Base-by-base conservation (phyloP, 1,140 invertebrate species). In the Drosophila nannoptera region DNA sequence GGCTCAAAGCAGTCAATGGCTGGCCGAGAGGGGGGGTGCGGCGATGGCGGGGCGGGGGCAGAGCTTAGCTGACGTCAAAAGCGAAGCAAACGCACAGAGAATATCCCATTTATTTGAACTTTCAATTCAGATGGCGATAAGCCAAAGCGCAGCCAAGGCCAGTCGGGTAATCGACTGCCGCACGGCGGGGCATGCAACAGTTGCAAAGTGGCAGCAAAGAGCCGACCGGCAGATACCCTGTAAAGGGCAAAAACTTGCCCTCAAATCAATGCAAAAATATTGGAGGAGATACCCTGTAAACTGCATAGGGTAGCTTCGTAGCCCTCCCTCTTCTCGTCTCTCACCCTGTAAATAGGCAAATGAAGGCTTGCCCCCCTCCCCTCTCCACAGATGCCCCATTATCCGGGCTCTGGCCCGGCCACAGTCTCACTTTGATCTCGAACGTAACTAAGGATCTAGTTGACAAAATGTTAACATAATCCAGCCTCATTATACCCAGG, bases 71-170 rank as follows among this genome's bases (percentile, higher is more conserved):
- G 62, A 42, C 22, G 38, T 11, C 43, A 67, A 48, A 61, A 56
- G n/a, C 42, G 14, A 60, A 71, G 61, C 16, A 22, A 7, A 61
- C 61, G 56, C 55, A 62, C 61, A 58, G 6, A 14, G 14, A 68
- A 68, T 55, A 55, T 61, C 54, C 48, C 69, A 73, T 69, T 75
- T 72, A 64, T 60, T 69, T 67, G 46, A 62, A 75, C 52, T 62
- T 64, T 68, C 64, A 72, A 75, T 75, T 73, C 53, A 75, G 66
- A 67, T 71, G 35, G 67, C 67, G 67, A 69, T 69, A 69, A 69
- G 67, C 67, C 61, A 65, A 69, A 36, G 22, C 6, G 48, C 63
- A 45, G 46, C 53, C 22, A n/a, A 43, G 43, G 31, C 49, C n/a
- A n/a, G 46, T 16, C 9, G 40, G n/a, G 56, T 61, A 67, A 67